Evolutionary conservation across 1,140 invertebrate species (phyloP).

Genomic region (Drusus annulatus): DNA sequence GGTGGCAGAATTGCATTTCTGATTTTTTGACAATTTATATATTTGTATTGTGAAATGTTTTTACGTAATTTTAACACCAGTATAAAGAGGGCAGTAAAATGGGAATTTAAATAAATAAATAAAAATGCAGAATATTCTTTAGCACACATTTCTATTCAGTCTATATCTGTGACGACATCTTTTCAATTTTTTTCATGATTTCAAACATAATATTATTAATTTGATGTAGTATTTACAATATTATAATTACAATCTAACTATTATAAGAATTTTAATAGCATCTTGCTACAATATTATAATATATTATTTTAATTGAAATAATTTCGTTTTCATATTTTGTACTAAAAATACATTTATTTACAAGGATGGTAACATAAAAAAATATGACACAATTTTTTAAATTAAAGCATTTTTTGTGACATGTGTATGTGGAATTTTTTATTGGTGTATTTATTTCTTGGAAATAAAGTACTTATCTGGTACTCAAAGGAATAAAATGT

Average conservation of each 20-base stretch:
- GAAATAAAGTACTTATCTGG: too few species aligned
- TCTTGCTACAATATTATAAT: neutral
- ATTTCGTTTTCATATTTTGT: neutral
- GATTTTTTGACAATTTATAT: too few species aligned
- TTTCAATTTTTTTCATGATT: neutral
- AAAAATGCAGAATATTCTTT: neutral
- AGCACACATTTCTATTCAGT: slow-evolving; percentile 9
- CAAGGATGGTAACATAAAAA: slow-evolving; percentile 13
- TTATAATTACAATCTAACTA: neutral
- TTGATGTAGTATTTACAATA: slow-evolving; percentile 5
- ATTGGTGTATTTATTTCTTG: too few species aligned
- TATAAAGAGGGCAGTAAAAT: too few species aligned
- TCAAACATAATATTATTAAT: neutral
- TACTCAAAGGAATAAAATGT: too few species aligned
- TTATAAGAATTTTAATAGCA: too few species aligned
- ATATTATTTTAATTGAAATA: neutral
- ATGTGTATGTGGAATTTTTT: too few species aligned
- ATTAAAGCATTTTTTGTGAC: too few species aligned
- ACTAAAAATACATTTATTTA: slow-evolving; percentile 14
- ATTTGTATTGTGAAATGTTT: too few species aligned
- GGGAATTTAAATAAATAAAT: neutral
- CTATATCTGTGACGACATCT: neutral
- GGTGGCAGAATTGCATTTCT: too few species aligned
- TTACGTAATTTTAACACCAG: too few species aligned
- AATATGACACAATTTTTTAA: slow-evolving; percentile 1